Percentiles rank a stretch among this genome's conserved stretches.
phyloP scores from a whole-genome alignment of 2,113 vertebrate genomes.

The Sturnus vulgaris region DNA sequence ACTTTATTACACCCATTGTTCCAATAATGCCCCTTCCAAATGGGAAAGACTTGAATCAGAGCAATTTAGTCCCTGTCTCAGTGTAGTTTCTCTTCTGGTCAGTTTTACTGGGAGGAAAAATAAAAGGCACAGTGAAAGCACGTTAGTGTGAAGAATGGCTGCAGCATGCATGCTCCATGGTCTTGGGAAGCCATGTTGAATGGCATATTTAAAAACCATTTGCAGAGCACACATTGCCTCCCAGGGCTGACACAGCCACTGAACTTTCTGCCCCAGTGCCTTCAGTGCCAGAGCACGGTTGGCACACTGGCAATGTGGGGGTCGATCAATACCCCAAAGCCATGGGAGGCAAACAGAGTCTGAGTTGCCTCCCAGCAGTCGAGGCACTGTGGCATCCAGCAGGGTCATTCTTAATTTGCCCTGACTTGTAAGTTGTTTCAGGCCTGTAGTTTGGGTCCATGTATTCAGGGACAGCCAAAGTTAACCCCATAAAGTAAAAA shows the following conservation, averaged over 20 bases:
- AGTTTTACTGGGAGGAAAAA: background rate
- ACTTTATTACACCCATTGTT: slow-evolving; percentile 12
- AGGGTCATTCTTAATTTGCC: background rate
- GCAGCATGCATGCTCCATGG: background rate
- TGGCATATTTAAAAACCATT: background rate
- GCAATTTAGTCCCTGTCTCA: background rate
- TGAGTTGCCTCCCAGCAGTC: background rate
- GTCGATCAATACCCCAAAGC: background rate
- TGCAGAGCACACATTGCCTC: background rate
- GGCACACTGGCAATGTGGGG: background rate
- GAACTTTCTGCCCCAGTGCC: background rate
- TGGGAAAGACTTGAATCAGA: slow-evolving; percentile 2
- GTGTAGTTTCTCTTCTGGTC: background rate
- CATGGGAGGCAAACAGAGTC: background rate
- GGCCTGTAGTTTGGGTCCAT: background rate
- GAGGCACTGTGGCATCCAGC: background rate
- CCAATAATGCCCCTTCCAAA: background rate
- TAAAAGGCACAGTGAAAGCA: background rate
- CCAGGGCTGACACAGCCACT: background rate
- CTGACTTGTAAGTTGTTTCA: background rate
- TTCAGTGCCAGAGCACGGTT: background rate
- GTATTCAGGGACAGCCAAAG: background rate
- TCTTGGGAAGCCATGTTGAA: background rate
- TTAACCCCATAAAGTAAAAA: background rate
- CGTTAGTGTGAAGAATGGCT: background rate